Conservation (phyloP, 2,113 vertebrate species). For the Petromus typicus region DNA sequence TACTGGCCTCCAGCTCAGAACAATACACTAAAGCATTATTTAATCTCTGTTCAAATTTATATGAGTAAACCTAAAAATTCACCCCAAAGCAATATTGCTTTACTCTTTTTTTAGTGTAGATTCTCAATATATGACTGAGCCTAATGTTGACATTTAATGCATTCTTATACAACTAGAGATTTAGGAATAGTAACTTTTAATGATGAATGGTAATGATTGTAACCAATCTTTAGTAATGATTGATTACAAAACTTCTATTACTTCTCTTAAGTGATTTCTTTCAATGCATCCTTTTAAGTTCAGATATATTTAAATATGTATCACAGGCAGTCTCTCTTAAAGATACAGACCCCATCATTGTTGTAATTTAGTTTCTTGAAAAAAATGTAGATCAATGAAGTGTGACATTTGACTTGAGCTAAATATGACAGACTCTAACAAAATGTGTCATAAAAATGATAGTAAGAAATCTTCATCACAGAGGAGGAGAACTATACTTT, state of each 20-base stretch:
- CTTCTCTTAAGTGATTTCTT: neutral
- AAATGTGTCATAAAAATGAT: neutral
- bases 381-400: neutral
- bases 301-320: neutral
- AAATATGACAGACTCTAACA: neutral
- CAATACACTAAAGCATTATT: constrained; percentile 40
- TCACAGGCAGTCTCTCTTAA: neutral
- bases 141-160: neutral
- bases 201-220: too few species aligned
- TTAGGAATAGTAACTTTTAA: neutral
- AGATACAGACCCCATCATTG: neutral
- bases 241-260: neutral
- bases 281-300: neutral
- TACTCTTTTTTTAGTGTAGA: neutral
- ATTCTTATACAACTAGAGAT: constrained; percentile 44
- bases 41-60: constrained; percentile 68
- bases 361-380: neutral
- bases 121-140: constrained; percentile 28
- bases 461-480: neutral
- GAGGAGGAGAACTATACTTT: neutral
- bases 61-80: neutral
- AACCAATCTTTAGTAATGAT: neutral
- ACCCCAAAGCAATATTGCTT: neutral
- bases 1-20: neutral
- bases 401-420: neutral